Percentiles rank a stretch among this genome's conserved stretches.
These are phyloP conservation scores for Murina feae DNA, from an alignment of 2,113 vertebrate genomes.

Conservation along the genomic window DNA sequence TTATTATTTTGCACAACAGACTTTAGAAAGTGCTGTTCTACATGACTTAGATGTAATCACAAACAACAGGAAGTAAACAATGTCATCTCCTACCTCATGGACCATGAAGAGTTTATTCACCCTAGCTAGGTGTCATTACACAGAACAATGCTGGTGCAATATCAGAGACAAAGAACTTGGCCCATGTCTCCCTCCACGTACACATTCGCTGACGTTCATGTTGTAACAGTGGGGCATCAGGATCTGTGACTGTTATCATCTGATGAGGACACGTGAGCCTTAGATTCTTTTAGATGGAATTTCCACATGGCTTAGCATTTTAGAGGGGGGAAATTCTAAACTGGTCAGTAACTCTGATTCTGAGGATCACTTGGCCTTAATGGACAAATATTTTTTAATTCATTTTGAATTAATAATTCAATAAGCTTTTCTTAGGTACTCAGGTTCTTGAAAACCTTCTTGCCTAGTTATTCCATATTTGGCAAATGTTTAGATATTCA, in stretches of 20 bases:
- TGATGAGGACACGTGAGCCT: neutral
- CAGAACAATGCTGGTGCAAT: accelerated
- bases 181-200: neutral
- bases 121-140: neutral
- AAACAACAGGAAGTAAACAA: neutral
- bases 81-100: neutral
- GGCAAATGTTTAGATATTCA: neutral
- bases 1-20: neutral
- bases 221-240: neutral
- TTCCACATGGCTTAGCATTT: neutral
- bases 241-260: no score
- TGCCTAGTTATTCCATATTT: neutral
- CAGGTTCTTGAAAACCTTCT: neutral
- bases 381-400: neutral
- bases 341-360: neutral
- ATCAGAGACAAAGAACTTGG: neutral
- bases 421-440: neutral
- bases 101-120: neutral
- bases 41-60: neutral
- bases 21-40: neutral
- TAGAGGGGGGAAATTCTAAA: neutral
- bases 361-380: neutral
- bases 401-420: neutral
- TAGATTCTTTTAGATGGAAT: neutral
- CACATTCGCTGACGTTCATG: accelerated